Evolutionary conservation across 2,113 vertebrate genomes (phyloP), one percentile per base, ranked within the genome.

Genomic region (Leucopsar rothschildi): DNA sequence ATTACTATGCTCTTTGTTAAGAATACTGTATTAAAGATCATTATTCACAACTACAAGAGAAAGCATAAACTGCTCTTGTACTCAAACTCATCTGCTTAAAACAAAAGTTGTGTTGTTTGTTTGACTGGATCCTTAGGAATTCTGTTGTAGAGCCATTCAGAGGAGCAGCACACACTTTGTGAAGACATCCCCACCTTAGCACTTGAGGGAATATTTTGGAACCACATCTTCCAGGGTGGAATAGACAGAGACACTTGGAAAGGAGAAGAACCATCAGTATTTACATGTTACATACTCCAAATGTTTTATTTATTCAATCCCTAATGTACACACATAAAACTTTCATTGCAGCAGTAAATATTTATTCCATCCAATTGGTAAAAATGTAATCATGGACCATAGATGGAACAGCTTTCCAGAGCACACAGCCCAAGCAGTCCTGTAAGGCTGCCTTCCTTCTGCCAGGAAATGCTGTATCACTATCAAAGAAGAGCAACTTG

Each of bases 301-400:
- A 37, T 15, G 50, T 69, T 85, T 77, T 89, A 73, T 90, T 95
- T 82, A 82, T 63, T 70, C 20, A 4, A 23, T 0, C 3, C 33
- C 33, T 80, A 50, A 82, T 9, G 17, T 37, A 85, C n/a, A 7
- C 23, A 92, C 35, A 68, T 65, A 83, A 91, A 90, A 66, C 63
- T 63, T 92, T 18, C 42, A 86, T 10, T 23, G 50, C 71, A 86
- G 44, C 35, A 61, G 44, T 95, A 95, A 95, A 96, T 90, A 96
- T 94, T 97, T 96, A 95, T 83, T 63, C 82, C 47, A 77, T n/a
- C 44, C 52, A 66, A 80, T 63, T 82, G 73, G 71, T 63, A 93
- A 91, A 91, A 97, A 91, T 64, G 85, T 82, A 95, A 95, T 69
- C 66, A 82, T 1, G 8, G 57, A 22, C 45, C 63, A 55, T 55